These are phyloP conservation scores for Lepidonotus clava DNA, from an alignment of 2,888 invertebrate species.

Conservation along the genomic window DNA sequence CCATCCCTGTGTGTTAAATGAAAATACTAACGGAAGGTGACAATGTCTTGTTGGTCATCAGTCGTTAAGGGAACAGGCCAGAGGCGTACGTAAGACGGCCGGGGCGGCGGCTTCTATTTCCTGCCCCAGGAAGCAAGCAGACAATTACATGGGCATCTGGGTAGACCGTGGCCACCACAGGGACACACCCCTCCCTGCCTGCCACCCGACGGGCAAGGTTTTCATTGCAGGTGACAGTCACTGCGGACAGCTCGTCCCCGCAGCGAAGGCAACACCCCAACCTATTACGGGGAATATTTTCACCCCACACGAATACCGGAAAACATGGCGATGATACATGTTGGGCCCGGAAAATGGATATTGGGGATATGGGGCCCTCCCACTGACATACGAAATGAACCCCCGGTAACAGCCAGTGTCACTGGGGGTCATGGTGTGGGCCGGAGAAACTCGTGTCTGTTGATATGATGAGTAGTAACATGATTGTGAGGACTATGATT, in stretches of 20 bases:
- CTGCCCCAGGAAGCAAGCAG: conserved; percentile 1
- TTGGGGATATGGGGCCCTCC: no score
- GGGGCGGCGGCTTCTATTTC: background rate
- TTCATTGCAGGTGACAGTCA: conserved; percentile 7
- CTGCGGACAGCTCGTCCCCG: background rate
- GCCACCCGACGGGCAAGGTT: background rate
- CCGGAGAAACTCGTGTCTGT: no score
- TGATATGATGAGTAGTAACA: no score
- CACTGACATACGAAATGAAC: no score
- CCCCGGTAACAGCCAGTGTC: no score
- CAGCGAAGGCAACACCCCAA: background rate
- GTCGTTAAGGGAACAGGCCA: background rate
- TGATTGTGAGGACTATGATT: no score
- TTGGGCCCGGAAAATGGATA: no score
- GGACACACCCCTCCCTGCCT: background rate
- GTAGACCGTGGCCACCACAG: background rate
- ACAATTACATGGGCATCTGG: background rate
- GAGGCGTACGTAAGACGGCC: background rate
- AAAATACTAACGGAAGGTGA: conserved; percentile 10
- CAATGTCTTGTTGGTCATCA: conserved; percentile 35
- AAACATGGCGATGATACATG: no score
- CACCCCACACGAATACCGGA: no score
- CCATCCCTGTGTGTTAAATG: conserved; percentile 41
- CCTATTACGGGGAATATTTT: no score
- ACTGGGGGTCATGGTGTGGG: no score